Percentiles rank a stretch among this genome's conserved stretches.
These are phyloP conservation scores for Platichthys flesus DNA, from an alignment of 2,113 vertebrate genomes.

Conservation along the genomic window DNA sequence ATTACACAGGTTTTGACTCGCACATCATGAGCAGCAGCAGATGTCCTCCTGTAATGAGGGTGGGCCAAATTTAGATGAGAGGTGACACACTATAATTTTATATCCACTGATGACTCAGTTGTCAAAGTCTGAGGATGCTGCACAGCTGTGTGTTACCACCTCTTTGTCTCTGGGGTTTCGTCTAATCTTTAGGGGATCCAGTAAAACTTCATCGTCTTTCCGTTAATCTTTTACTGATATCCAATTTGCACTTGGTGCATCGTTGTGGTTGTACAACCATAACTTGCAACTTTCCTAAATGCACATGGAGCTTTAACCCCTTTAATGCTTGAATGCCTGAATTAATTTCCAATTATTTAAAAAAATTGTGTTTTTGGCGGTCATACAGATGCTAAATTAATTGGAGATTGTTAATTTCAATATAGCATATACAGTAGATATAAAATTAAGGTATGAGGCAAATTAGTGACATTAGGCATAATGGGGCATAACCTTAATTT, in stretches of 20 bases:
- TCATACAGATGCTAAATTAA: too few relatives aligned
- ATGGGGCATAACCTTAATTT: too few relatives aligned
- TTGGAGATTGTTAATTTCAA: too few relatives aligned
- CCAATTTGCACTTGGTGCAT: not conserved
- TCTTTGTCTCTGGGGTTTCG: not conserved
- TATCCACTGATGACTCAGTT: conserved; percentile 43
- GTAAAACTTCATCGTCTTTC: not conserved
- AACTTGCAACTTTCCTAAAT: not conserved
- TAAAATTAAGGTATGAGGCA: too few relatives aligned
- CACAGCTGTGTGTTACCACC: conserved; percentile 19
- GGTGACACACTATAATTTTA: conserved; percentile 59
- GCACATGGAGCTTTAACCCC: not conserved
- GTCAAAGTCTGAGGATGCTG: conserved; percentile 11
- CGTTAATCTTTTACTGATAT: not conserved
- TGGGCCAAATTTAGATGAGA: conserved; percentile 40
- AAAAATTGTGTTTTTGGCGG: too few relatives aligned
- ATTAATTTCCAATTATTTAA: too few relatives aligned
- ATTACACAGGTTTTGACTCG: not conserved
- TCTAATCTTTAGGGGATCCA: conserved; percentile 1
- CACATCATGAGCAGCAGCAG: conserved; percentile 29
- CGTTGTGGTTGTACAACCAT: not conserved
- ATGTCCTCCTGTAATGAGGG: conserved; percentile 41
- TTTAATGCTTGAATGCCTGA: too few relatives aligned
- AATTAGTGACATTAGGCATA: too few relatives aligned
- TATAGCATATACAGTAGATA: too few relatives aligned